A percentile compares a stretch with the other conserved stretches of the same genome.
Conservation (phyloP, 1,140 invertebrate genomes). For the Orius insidiosus region DNA sequence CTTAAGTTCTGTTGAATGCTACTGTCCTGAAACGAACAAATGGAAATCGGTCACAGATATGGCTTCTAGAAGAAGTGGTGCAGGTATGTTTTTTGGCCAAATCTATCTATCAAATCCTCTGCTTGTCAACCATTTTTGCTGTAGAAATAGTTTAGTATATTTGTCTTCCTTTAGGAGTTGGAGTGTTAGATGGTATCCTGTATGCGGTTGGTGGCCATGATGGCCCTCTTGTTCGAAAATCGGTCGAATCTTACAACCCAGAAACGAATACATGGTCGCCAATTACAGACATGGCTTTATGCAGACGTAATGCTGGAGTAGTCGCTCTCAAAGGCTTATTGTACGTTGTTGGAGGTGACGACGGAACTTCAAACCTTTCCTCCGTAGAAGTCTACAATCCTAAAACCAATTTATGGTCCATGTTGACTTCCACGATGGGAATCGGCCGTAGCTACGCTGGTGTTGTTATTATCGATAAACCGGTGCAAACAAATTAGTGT, state of each 20-base stretch:
- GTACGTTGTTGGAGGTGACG: slow-evolving; percentile 86
- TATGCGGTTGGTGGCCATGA: slow-evolving; percentile 89
- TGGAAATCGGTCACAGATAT: slow-evolving; percentile 76
- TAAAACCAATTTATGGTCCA: slow-evolving; percentile 65
- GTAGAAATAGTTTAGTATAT: too few species aligned
- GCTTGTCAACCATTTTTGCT: too few species aligned
- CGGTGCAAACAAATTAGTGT: slow-evolving; percentile 19
- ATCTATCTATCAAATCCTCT: too few species aligned
- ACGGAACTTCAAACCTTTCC: slow-evolving; percentile 71
- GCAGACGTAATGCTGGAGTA: slow-evolving; percentile 84
- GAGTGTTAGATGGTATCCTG: slow-evolving; percentile 70
- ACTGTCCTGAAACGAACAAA: slow-evolving; percentile 64
- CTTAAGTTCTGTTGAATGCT: slow-evolving; percentile 80
- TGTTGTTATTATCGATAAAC: slow-evolving; percentile 80
- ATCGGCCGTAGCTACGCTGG: slow-evolving; percentile 89
- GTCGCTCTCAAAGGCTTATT: slow-evolving; percentile 66
- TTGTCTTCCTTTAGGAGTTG: slow-evolving; percentile 39
- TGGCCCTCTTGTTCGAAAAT: slow-evolving; percentile 73
- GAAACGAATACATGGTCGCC: slow-evolving; percentile 63
- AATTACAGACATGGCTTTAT: slow-evolving; percentile 77
- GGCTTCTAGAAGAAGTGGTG: slow-evolving; percentile 71
- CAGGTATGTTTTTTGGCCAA: too few species aligned
- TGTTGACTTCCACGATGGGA: slow-evolving; percentile 66
- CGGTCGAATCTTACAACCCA: slow-evolving; percentile 71
- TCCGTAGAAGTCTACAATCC: slow-evolving; percentile 82